phyloP scores from a whole-genome alignment of 2,113 vertebrate species.

The Calidris pugnax region DNA sequence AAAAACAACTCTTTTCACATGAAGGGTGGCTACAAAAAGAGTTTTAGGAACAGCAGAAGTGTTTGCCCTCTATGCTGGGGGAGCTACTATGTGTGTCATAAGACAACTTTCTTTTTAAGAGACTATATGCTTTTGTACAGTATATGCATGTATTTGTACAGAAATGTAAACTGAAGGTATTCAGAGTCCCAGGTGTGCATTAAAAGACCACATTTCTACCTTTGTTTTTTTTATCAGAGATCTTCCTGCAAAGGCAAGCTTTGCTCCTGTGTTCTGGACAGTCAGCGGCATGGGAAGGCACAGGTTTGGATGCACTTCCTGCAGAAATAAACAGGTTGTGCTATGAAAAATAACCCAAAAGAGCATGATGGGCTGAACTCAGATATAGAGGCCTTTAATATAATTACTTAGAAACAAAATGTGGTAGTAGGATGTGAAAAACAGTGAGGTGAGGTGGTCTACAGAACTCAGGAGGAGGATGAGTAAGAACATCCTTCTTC shows the following conservation, averaged over 20 bases:
- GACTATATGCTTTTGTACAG: not conserved
- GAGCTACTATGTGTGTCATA: not conserved
- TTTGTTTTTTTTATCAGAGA: not conserved
- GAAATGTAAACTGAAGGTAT: not conserved
- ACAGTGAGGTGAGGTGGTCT: not conserved
- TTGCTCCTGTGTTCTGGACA: not conserved
- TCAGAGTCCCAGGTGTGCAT: not conserved
- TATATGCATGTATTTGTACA: not conserved
- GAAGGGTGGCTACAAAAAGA: not conserved
- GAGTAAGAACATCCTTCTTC: not conserved
- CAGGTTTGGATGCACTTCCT: not conserved
- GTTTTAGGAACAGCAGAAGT: not conserved
- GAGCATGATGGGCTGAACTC: not conserved
- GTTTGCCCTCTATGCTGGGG: not conserved
- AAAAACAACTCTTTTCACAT: not conserved
- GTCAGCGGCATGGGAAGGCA: not conserved
- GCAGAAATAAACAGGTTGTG: not conserved
- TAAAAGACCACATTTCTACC: not conserved
- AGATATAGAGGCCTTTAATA: not conserved
- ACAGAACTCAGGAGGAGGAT: not conserved
- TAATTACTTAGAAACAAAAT: not conserved
- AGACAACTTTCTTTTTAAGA: not conserved
- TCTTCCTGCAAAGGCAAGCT: not conserved
- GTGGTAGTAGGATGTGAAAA: not conserved
- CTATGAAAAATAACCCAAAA: not conserved